Percentiles rank a stretch among this genome's conserved stretches.
These are phyloP conservation scores for Cololabis saira DNA, from an alignment of 2,113 vertebrate genomes.

Conservation along the genomic window DNA sequence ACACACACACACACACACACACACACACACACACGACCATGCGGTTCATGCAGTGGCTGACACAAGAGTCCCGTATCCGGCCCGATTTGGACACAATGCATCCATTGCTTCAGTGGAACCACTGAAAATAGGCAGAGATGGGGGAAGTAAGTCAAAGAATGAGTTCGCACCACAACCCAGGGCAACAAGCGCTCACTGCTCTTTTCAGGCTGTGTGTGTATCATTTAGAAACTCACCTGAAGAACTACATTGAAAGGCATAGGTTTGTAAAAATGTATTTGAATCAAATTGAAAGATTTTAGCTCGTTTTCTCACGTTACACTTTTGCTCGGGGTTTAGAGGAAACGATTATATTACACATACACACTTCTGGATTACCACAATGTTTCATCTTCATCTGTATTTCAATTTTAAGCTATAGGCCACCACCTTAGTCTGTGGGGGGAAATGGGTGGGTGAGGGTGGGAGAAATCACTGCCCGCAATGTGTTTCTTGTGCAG, in stretches of 20 bases:
- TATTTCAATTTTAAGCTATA: too few relatives aligned
- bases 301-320: constrained; percentile 3
- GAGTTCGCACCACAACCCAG: constrained; percentile 38
- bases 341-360: background rate
- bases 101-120: constrained; percentile 57
- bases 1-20: background rate
- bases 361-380: too few relatives aligned
- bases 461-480: too few relatives aligned
- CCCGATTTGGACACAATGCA: constrained; percentile 48
- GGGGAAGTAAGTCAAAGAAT: constrained; percentile 12
- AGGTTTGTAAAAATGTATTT: constrained; percentile 29
- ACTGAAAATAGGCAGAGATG: constrained; percentile 24
- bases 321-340: constrained; percentile 39
- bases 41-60: constrained; percentile 37
- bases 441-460: too few relatives aligned
- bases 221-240: constrained; percentile 32
- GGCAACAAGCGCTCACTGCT: constrained; percentile 16
- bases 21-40: background rate
- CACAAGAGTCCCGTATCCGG: constrained; percentile 51
- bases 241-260: constrained; percentile 24
- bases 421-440: too few relatives aligned
- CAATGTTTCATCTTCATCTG: too few relatives aligned
- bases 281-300: constrained; percentile 16
- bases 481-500: too few relatives aligned
- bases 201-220: constrained; percentile 12